These are phyloP conservation scores for Chymomyza amoena DNA, from an alignment of 2,888 invertebrate genomes.

Conservation along the genomic window DNA sequence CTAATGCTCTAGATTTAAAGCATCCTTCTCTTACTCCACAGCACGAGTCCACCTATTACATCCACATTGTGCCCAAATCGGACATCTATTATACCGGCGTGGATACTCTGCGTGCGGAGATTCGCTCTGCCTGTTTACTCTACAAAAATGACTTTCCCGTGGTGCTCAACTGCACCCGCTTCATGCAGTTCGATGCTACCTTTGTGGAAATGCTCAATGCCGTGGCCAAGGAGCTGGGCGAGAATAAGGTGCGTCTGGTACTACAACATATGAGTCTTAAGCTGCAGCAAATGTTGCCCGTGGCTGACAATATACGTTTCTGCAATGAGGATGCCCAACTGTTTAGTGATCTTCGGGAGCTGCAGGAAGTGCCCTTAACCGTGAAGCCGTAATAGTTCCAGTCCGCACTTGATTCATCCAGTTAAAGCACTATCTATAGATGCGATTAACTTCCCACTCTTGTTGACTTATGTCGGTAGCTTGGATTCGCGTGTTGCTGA, in stretches of 20 bases:
- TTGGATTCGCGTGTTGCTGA: conserved; percentile 8
- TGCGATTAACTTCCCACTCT: background rate
- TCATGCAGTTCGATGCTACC: conserved; percentile 85
- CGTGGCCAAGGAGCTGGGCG: conserved; percentile 81
- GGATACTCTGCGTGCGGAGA: conserved; percentile 82
- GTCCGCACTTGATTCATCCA: background rate
- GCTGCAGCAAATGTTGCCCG: conserved; percentile 56
- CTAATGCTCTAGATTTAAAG: background rate
- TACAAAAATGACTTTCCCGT: conserved; percentile 80
- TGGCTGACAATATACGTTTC: conserved; percentile 57
- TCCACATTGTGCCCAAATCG: conserved; percentile 82
- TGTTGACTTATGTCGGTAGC: conserved; percentile 18
- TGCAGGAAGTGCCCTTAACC: background rate
- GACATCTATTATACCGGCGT: conserved; percentile 87
- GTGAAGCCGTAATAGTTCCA: conserved; percentile 26
- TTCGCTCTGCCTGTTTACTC: conserved; percentile 80
- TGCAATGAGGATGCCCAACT: conserved; percentile 48
- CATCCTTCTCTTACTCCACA: conserved; percentile 52
- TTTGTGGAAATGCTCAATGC: conserved; percentile 83
- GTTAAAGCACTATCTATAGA: background rate
- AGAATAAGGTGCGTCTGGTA: conserved; percentile 80
- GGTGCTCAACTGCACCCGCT: conserved; percentile 83
- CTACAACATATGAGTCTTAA: conserved; percentile 65
- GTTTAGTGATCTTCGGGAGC: conserved; percentile 15
- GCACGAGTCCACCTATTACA: conserved; percentile 80